Evolutionary conservation across 2,113 vertebrate species (phyloP), one percentile per base, ranked within the genome.

Genomic region (Suncus etruscus): DNA sequence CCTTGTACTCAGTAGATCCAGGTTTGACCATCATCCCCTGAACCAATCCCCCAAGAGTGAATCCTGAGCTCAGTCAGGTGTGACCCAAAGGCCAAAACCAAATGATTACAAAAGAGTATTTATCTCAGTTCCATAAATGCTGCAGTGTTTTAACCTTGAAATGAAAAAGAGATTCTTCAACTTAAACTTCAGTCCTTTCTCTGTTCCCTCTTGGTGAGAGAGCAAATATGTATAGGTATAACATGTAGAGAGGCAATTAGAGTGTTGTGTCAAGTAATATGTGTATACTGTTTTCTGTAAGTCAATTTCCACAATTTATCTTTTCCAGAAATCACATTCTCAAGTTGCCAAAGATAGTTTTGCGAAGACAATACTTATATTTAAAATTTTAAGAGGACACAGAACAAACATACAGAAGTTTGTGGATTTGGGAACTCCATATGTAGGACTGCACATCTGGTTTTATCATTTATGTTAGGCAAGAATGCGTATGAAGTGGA

Each of bases 81-180:
- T 61, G 58, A 20, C 58, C 18, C 15, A 16, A 16, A 15, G 20
- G 7, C 58, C 58, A 2, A 22, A 61, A 61, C 58, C 18, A 20
- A 61, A 22, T 39, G 39, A 3, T 39, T 39, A 39, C 39, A 39
- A 15, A 61, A 61, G 15, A 61, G 2, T 18, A 6, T 4, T 22
- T 61, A 54, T n/a, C 11, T 77, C 15, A 81, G 4, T 54, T 86
- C 32, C 39, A 11, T 87, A 90, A 66, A 29, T 87, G 83, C 86
- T 72, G 24, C 72, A 81, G 85, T 27, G 27, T 16, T 77, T 22
- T 89, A 54, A 75, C 50, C 66, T 91, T 75, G 76, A 87, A 81
- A 50, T n/a, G 12, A 5, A 29, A 85, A 45, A 89, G 29, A 86
- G 68, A 86, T 70, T 25, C 83, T 16, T 82, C 83, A 39, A 31